Base-by-base conservation (phyloP, 2,888 invertebrate species). In the Cephus nigrinus region DNA sequence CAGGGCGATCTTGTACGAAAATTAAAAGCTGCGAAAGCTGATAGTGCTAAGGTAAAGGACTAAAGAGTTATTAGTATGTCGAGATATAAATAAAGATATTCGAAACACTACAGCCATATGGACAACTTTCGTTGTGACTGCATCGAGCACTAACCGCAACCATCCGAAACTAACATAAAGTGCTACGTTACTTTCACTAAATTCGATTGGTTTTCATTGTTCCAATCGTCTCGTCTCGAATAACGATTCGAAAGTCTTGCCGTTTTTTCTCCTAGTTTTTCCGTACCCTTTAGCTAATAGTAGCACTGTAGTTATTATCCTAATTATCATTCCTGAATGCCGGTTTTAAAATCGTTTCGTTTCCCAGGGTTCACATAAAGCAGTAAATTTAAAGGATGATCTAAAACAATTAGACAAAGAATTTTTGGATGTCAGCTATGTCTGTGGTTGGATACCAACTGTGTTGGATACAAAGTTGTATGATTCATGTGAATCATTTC, bases 1-100 rank as follows among this genome's bases (percentile, higher is more conserved):
- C 97, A 97, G 92, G 97, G 96, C 82, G 96, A 97, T 90, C 91
- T 96, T 84, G 96, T 97, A 75, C 94, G 97, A 88, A 95, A 95
- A 92, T 92, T 97, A 81, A 97, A 97, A 92, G 93, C 95, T 83
- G 94, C 95, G 40, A 96, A 97, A 92, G 96, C 96, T 91, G 94
- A 95, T 76, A 94, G 94, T 90, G 95, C 95, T 84, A 95, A 95
- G 96, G 97, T 97, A 87, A 55, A 55, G 9, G 2, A 23, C 23
- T 76, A 30, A 73, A 31, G n/a, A 75, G n/a, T 73, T 15, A 30
- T 33, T 31, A 31, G 12, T 30, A n/a, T 15, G 76, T 11, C 15
- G 30, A 30, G 23, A 68, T 33, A 15, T 73, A 80, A 69, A 73
- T 69, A 68, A 74, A 36, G 71, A 71, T 74, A 73, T 69, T 35